Conservation (phyloP, 2,113 vertebrate species). For the Nothobranchius kuhntae region DNA sequence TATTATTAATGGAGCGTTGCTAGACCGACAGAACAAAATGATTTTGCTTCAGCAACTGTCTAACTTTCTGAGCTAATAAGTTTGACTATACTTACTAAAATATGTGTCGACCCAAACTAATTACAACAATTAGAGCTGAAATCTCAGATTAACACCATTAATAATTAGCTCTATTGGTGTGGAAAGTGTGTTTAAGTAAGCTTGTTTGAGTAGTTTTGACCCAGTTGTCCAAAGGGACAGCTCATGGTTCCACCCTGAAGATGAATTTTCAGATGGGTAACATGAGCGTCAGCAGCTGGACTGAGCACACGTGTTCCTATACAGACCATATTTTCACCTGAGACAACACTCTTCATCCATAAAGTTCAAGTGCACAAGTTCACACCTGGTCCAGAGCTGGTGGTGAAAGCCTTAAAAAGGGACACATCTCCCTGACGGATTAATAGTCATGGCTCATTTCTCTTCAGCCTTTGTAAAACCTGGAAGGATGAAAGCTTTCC, state of each 20-base stretch:
- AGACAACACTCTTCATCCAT: constrained; percentile 21
- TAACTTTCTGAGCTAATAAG: no score
- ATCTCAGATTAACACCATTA: no score
- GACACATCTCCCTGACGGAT: constrained; percentile 62
- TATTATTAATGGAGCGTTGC: no score
- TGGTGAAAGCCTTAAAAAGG: constrained; percentile 55
- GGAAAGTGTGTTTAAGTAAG: neutral
- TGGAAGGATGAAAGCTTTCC: constrained; percentile 39
- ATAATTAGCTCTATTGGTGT: no score
- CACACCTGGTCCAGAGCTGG: constrained; percentile 53
- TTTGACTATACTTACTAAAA: no score
- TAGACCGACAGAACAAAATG: no score
- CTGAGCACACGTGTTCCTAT: constrained; percentile 14
- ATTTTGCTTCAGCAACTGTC: no score
- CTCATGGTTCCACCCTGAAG: neutral
- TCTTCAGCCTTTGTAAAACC: constrained; percentile 56
- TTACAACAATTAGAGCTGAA: no score
- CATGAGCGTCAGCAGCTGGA: constrained; percentile 1
- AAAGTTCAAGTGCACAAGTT: constrained; percentile 58
- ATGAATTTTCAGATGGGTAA: neutral
- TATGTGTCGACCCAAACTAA: no score
- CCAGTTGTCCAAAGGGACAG: neutral
- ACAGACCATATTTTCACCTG: constrained; percentile 41
- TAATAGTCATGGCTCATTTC: constrained; percentile 64
- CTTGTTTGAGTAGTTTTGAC: neutral